Percentiles rank a stretch among this genome's conserved stretches.
phyloP scores from a whole-genome alignment of 2,797 vertebrate species.

The Tolypeutes matacus region DNA sequence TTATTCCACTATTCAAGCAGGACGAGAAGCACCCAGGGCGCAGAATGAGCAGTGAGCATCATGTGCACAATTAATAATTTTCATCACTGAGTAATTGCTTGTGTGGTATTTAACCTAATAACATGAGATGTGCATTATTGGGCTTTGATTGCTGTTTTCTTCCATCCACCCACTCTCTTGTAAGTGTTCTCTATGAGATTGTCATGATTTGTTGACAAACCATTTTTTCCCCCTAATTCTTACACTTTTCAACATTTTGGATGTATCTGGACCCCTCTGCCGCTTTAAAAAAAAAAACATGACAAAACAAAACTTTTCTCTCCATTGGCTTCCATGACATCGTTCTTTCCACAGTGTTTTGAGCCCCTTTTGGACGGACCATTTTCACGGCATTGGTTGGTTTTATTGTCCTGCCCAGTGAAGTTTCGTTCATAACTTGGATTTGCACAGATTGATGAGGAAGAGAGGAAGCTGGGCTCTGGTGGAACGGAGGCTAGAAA shows the following conservation, averaged over 20 bases:
- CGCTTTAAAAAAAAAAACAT: neutral
- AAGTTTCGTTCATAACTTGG: neutral
- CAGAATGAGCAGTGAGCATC: constrained; percentile 56
- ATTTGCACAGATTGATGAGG: neutral
- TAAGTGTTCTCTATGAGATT: constrained; percentile 16
- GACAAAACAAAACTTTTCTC: neutral
- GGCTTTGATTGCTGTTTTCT: constrained; percentile 61
- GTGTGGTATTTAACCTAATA: constrained; percentile 68
- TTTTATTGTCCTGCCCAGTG: neutral
- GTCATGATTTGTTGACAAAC: constrained; percentile 44
- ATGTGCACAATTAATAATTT: constrained; percentile 69
- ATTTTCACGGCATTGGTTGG: neutral
- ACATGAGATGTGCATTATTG: constrained; percentile 29
- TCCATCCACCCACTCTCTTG: constrained; percentile 27
- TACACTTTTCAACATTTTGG: neutral
- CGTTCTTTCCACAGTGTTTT: neutral
- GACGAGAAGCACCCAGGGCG: constrained; percentile 10
- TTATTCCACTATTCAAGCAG: constrained; percentile 75
- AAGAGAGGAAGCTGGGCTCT: neutral
- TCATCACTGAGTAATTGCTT: constrained; percentile 59
- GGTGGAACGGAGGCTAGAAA: neutral
- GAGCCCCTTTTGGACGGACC: neutral
- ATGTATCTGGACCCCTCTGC: neutral
- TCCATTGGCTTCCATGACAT: neutral
- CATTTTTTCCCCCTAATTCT: neutral